Evolutionary conservation across 2,113 vertebrate genomes (phyloP), one percentile per base, ranked within the genome.

Genomic region (Rhipidura dahli): DNA sequence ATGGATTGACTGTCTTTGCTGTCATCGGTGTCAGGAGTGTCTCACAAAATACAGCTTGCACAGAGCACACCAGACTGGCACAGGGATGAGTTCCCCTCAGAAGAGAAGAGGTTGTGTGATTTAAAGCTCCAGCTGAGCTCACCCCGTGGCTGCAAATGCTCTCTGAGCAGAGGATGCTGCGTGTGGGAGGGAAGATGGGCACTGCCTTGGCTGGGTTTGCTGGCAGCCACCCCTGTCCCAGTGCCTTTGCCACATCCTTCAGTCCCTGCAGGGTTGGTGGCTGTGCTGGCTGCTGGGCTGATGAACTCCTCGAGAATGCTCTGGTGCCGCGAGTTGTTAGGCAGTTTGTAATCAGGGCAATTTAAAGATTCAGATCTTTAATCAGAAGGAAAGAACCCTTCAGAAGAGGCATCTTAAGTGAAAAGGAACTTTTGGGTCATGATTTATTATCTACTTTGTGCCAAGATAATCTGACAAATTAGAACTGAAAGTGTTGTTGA

Each of bases 361-460:
- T 84, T 75, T 70, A 70, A 71, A 61, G 39, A 86, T 35, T 56
- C 39, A 42, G 16, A 7, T 72, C 50, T 53, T 60, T 86, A 79
- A 80, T 94, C 70, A 82, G 54, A 50, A 66, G 27, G 72, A 50
- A 77, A 84, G 69, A 51, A 83, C 53, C 23, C 65, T 92, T 73
- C 81, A 89, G 37, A 76, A 86, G 50, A 79, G 24, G 15, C 7
- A 33, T 83, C 15, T 85, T 39, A 35, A 59, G 44, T 53, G 39
- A 50, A 85, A 81, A 80, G 76, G 39, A 86, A 66, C 22, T 54
- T 85, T 6, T 57, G n/a, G 63, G 13, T 51, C 2, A 1, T 85
- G 70, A 82, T 14, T 54, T 83, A 3, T 50, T 40, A 27, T 27
- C 65, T 65, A 11, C 37, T 88, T 59, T 18, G 24, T 89, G 79